phyloP scores from a whole-genome alignment of 2,888 invertebrate species.

The Diploptera punctata region DNA sequence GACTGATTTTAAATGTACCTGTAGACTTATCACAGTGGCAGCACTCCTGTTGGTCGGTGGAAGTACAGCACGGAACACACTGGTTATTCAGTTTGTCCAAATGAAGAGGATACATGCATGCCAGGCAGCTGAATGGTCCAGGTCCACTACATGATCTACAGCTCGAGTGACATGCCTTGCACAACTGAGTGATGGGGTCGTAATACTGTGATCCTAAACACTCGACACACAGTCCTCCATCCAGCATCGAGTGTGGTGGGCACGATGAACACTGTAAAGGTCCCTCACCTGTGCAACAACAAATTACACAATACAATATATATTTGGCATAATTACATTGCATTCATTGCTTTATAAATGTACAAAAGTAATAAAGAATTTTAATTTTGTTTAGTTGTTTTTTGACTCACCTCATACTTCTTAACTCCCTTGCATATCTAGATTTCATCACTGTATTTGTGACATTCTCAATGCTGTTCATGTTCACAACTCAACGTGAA shows the following conservation, averaged over 20 bases:
- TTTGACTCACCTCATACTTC: too few species aligned
- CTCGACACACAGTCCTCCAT: conserved; percentile 77
- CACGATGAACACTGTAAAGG: conserved; percentile 77
- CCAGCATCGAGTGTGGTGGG: conserved; percentile 73
- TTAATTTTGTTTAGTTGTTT: too few species aligned
- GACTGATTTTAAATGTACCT: too few species aligned
- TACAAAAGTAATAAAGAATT: too few species aligned
- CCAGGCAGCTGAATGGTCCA: conserved; percentile 71
- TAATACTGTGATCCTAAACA: conserved; percentile 77
- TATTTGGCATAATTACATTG: background rate
- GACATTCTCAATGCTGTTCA: too few species aligned
- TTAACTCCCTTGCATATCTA: too few species aligned
- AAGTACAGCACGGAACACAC: conserved; percentile 76
- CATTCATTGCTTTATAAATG: too few species aligned
- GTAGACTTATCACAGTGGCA: conserved; percentile 74
- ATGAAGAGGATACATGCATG: conserved; percentile 69
- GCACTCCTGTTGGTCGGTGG: conserved; percentile 63
- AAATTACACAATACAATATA: conserved; percentile 8
- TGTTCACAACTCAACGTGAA: too few species aligned
- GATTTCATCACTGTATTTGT: too few species aligned
- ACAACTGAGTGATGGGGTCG: conserved; percentile 70
- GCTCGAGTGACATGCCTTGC: conserved; percentile 68
- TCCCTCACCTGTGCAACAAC: conserved; percentile 65
- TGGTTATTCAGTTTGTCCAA: conserved; percentile 76
- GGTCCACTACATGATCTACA: conserved; percentile 74